Base-by-base conservation (phyloP, 2,888 invertebrate species). In the Dynastes tityus region DNA sequence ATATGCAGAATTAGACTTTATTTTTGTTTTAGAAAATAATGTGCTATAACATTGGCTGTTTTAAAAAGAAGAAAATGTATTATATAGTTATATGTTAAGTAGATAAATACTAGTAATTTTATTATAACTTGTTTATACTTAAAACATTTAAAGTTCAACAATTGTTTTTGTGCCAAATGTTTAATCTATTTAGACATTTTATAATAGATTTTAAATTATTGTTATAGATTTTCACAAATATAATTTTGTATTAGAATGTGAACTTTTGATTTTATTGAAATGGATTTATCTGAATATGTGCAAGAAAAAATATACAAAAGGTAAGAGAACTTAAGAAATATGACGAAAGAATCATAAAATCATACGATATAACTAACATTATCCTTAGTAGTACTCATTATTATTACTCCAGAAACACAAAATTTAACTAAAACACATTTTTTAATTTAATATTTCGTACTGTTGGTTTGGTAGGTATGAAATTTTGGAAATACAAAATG, bases 31-130 rank as follows among this genome's bases (percentile, higher is more conserved):
- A 74, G 61, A 74, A 74, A 74, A 61, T 74, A 74, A 63, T 67
- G 75, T 80, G 78, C 80, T 80, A 78, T 78, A 70, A 49, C 53
- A 45, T 58, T 80, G 80, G 80, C 80, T 80, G 80, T 80, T 71
- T 78, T 73, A 76, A 76, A 70, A 73, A 63, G 71, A 71, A 78
- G 71, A 71, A 78, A 53, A 65, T 76, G 67, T 67, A 67, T 68
- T 67, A 68, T 67, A 68, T 63, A 63, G 29, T 45, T 61, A 13
- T 45, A 67, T 22, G 65, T 65, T 53, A 76, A 65, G 64, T 78
- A 78, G 55, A 37, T 78, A 74, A 68, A 79, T 58, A 55, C 53
- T 75, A 67, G 53, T 63, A 68, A 61, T 32, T 75, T 76, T 78
- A 75, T 63, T 75, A 53, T 53, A 76, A 70, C 29, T 76, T 79